phyloP scores from a whole-genome alignment of 1,140 invertebrate genomes.

The Druon quercuslanigerum region DNA sequence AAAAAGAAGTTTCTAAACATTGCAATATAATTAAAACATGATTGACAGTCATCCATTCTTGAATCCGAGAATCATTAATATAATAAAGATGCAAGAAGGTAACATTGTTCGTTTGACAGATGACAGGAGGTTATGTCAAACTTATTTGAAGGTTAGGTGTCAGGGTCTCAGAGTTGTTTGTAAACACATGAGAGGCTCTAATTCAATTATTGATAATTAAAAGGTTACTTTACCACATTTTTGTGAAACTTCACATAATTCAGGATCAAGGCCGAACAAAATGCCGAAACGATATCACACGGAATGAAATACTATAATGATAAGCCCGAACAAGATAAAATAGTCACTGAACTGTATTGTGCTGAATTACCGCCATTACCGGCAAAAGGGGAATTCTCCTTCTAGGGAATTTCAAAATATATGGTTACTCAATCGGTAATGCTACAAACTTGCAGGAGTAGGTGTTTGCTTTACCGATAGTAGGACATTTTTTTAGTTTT shows the following conservation, averaged over 20 bases:
- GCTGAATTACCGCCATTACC: constrained; percentile 3
- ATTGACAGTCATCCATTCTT: neutral
- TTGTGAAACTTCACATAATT: neutral
- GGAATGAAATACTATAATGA: neutral
- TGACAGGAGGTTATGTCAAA: constrained; percentile 31
- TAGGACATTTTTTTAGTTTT: neutral
- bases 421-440: neutral
- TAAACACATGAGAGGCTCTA: constrained; percentile 51
- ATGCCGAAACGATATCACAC: neutral
- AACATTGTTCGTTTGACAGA: constrained; percentile 4
- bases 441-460: neutral
- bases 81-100: neutral
- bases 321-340: neutral
- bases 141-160: constrained; percentile 49
- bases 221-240: constrained; percentile 41
- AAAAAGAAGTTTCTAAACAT: neutral
- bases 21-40: neutral
- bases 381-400: neutral
- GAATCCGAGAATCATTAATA: neutral
- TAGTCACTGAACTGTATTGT: neutral
- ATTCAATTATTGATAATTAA: neutral
- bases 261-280: neutral
- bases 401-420: neutral
- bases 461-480: neutral
- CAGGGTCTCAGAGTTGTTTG: constrained; percentile 47